Base-by-base conservation (phyloP, 1,140 invertebrate species). In the Meloidogyne hapla region DNA sequence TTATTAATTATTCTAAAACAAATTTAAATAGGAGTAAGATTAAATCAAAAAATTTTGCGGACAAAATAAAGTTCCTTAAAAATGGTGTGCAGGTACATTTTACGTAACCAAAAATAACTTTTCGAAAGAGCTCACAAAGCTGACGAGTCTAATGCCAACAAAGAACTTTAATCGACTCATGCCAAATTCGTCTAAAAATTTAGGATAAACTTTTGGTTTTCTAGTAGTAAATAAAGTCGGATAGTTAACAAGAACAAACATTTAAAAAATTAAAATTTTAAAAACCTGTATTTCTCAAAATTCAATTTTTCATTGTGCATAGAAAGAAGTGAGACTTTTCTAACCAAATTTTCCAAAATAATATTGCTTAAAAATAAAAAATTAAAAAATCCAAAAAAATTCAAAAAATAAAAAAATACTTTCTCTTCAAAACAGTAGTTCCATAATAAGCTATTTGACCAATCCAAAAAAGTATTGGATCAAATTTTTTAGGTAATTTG, bases 401-500 rank as follows among this genome's bases (percentile, higher is more conserved):
- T 33, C 33, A 3, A 75, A 28, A 23, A 6, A 74, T 42, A 45
- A 79, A 45, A 40, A 38, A 21, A 72, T 66, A 85, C 83, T 77
- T 80, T 83, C 81, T 78, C 56, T 82, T 87, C 12, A 76, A 38
- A 28, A 85, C 84, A 3, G 84, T 83, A 25, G 83, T 82, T 67
- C 84, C 84, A 65, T 83, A 77, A 62, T 83, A 25, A 8, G 74
- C 40, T 13, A 72, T 61, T 69, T 85, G 83, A 15, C 61, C 63
- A 4, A 79, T 48, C 84, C 84, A 86, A 68, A 86, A 86, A 61
- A 86, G 33, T 67, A 86, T 78, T 21, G 85, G 85, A 81, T 86
- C 84, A 69, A 76, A 77, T 38, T 79, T 77, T 21, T 48, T 65
- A 2, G 83, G 83, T 6, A 86, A 66, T 69, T 82, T 81, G 38